Conservation (phyloP, 2,888 invertebrate species). For the Cryptocephalus primarius region DNA sequence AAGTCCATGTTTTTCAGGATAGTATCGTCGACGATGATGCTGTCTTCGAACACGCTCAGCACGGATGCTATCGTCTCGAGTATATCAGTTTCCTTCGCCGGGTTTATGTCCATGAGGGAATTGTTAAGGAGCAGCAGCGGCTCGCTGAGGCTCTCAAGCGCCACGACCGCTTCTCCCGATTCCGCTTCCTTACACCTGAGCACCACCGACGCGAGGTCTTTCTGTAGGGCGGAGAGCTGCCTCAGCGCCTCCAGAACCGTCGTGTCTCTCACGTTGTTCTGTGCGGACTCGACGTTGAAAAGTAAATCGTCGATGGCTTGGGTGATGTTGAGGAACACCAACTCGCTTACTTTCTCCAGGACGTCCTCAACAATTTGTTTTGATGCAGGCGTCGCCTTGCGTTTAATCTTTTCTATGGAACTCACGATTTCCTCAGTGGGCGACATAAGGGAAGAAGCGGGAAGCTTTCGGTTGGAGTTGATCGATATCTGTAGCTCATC, state of each 20-base stretch:
- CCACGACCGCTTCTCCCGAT: constrained; percentile 31
- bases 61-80: constrained; percentile 29
- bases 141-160: constrained; percentile 41
- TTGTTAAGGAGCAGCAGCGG: constrained; percentile 39
- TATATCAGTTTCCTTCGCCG: constrained; percentile 19
- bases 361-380: constrained; percentile 33
- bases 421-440: constrained; percentile 29
- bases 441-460: constrained; percentile 21
- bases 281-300: constrained; percentile 31
- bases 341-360: constrained; percentile 32
- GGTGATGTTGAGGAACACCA: constrained; percentile 30
- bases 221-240: constrained; percentile 31
- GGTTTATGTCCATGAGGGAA: constrained; percentile 26
- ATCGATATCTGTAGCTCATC: constrained; percentile 50
- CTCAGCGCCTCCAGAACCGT: constrained; percentile 28
- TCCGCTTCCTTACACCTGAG: constrained; percentile 23
- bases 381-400: constrained; percentile 8
- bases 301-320: constrained; percentile 31
- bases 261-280: constrained; percentile 24
- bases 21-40: constrained; percentile 24
- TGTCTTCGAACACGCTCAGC: constrained; percentile 30
- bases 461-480: constrained; percentile 36
- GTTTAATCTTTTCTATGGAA: constrained; percentile 26
- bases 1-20: constrained; percentile 23
- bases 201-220: constrained; percentile 28